phyloP scores from a whole-genome alignment of 2,797 vertebrate species.

The Eurystomus glaucurus region DNA sequence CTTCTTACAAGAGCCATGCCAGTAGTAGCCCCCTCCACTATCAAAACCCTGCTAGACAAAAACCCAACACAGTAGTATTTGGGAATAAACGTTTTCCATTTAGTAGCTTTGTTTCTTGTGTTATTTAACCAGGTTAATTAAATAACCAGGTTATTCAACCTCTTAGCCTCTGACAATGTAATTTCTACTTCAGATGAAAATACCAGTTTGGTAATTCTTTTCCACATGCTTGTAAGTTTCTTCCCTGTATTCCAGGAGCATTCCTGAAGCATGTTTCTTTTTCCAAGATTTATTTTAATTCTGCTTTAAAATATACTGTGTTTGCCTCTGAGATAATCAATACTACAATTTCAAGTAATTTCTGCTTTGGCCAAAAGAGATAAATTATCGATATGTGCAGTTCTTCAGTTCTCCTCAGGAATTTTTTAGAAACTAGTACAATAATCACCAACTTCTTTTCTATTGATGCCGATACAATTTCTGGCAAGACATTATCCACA shows the following conservation, averaged over 20 bases:
- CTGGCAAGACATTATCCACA: background rate
- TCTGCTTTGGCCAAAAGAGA: background rate
- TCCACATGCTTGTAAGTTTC: background rate
- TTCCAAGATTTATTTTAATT: background rate
- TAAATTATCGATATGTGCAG: background rate
- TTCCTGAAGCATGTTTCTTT: background rate
- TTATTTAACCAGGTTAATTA: background rate
- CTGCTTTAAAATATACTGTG: background rate
- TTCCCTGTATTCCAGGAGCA: background rate
- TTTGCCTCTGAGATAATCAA: background rate
- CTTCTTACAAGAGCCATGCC: background rate
- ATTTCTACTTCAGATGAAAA: background rate
- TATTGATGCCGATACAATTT: background rate
- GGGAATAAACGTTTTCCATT: background rate
- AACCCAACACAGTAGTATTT: background rate
- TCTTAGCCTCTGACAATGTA: background rate
- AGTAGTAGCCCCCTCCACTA: background rate
- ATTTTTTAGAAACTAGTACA: background rate
- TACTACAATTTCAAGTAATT: background rate
- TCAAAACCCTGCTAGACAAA: background rate
- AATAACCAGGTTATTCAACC: background rate
- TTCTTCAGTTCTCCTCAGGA: background rate
- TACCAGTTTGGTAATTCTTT: background rate
- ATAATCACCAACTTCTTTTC: background rate
- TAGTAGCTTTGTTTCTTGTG: background rate